A percentile compares a stretch with the other conserved stretches of the same genome.
Evolutionary conservation across 2,888 invertebrate genomes (phyloP).

Genomic region (Mesopsocus fuscifrons): DNA sequence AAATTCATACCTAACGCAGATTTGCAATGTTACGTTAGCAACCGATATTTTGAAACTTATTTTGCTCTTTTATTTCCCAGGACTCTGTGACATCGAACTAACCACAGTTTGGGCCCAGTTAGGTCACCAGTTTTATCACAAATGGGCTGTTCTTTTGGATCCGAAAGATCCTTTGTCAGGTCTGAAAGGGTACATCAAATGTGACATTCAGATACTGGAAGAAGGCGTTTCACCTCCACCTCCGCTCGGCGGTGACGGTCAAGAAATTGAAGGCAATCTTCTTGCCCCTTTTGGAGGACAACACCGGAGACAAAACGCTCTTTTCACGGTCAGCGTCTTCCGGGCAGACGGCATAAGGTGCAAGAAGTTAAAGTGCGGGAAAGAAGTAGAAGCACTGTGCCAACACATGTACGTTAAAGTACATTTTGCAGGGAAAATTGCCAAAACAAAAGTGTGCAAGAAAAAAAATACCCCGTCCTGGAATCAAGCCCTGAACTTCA

Average conservation of each 20-base stretch:
- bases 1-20: no score
- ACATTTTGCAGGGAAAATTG: not conserved
- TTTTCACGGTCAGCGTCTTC: not conserved
- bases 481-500: not conserved
- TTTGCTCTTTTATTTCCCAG: no score
- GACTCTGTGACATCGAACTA: not conserved
- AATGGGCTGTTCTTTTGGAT: not conserved
- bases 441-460: not conserved
- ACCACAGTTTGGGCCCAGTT: not conserved
- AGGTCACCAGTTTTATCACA: not conserved
- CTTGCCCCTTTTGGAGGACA: not conserved
- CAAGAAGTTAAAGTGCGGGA: not conserved
- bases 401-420: not conserved
- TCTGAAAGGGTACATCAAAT: conserved; percentile 4
- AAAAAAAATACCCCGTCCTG: not conserved
- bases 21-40: no score
- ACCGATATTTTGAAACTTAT: no score
- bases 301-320: not conserved
- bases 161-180: conserved; percentile 1
- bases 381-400: not conserved
- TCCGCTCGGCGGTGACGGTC: not conserved
- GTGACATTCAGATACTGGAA: not conserved
- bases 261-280: not conserved
- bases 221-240: not conserved
- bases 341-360: not conserved